Base-by-base conservation (phyloP, 2,113 vertebrate species). In the Heterotis niloticus region DNA sequence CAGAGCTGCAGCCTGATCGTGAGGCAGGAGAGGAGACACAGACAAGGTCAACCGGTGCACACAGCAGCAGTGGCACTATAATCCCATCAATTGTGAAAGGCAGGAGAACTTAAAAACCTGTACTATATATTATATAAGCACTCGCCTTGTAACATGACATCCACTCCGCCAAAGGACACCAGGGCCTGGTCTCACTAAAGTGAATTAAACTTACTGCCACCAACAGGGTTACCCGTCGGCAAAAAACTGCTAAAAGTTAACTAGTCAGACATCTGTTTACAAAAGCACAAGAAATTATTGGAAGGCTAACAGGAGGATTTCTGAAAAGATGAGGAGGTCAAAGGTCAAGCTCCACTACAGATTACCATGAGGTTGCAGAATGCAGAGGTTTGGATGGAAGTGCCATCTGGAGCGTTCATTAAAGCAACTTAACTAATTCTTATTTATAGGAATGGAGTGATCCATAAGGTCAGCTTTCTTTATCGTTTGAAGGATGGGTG, bases 1-100 rank as follows among this genome's bases (percentile, higher is more conserved):
- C 80, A 82, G 18, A 77, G 80, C 82, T 89, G 83, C 85, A 86
- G 85, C 78, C 87, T 85, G 84, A 90, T 88, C 91, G 89, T 91
- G 92, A 91, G 84, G 82, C 82, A 85, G 66, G 75, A 44, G 7
- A 44, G 69, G 82, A 81, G 82, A 81, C 34, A 44, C 28, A 66
- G 85, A 78, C n/a, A 80, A 80, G 85, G 85, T 87, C 83, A 84
- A 84, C 78, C 79, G 9, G 64, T 78, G 51, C 67, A 26, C 28
- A 34, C 67, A 14, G 18, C 60, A 24, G 7, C 60, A 68, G n/a
- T 56, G 28, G 28, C 52, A 68, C 26, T 62, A 51, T 79, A 64
- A 79, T 76, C 65, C 54, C 11, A 12, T 10, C 24, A 23, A 62
- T 79, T 68, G 78, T 64, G 59, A 83, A 71, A 81, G 75, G 66